phyloP scores from a whole-genome alignment of 2,888 invertebrate genomes.

The Ashinkailepas kermadecensis region DNA sequence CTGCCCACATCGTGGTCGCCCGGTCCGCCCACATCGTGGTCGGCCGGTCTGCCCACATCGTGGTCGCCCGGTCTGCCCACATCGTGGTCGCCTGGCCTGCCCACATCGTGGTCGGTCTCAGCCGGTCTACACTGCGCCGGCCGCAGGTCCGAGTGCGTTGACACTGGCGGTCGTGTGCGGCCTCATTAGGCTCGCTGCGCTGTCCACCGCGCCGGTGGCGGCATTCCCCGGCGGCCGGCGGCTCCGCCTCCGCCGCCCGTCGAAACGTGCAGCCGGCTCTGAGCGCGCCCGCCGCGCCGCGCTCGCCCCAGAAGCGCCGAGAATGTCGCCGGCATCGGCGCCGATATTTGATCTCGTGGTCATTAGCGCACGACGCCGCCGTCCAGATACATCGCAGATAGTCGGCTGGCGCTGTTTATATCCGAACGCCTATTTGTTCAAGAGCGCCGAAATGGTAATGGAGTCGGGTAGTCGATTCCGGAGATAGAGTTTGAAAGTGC shows the following conservation, averaged over 20 bases:
- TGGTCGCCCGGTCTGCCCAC: too few species aligned
- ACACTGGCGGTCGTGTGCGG: neutral
- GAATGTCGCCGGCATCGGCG: neutral
- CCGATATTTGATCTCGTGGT: slow-evolving; percentile 1
- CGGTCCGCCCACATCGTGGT: too few species aligned
- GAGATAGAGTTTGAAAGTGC: neutral
- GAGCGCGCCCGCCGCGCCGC: neutral
- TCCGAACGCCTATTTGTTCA: neutral
- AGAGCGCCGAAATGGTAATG: neutral
- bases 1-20: too few species aligned
- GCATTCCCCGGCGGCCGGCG: too few species aligned
- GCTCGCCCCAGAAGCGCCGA: neutral
- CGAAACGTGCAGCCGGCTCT: neutral
- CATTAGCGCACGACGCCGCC: neutral
- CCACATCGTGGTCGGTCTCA: neutral
- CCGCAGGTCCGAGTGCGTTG: neutral
- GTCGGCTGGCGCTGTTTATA: neutral
- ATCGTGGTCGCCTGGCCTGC: too few species aligned
- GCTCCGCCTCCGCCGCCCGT: neutral
- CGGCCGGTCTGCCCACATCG: too few species aligned
- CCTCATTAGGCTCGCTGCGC: neutral
- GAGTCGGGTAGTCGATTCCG: neutral
- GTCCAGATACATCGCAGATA: neutral
- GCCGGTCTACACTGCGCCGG: neutral
- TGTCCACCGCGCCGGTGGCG: too few species aligned